Evolutionary conservation across 2,113 vertebrate genomes (phyloP), one percentile per base, ranked within the genome.

Genomic region (Pipra filicauda): DNA sequence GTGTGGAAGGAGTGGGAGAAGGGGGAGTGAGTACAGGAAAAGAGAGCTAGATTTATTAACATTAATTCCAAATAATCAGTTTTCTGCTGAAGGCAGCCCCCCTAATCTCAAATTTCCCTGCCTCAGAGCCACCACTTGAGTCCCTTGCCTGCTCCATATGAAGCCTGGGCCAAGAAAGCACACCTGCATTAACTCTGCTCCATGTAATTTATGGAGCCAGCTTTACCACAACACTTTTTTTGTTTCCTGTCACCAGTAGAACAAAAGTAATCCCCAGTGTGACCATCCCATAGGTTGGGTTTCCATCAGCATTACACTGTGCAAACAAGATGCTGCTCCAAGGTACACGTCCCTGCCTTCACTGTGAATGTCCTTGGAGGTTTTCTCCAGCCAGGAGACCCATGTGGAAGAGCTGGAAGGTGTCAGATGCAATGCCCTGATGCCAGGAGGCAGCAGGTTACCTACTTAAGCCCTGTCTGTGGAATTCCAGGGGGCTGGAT

Each of bases 81-180:
- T 94, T 88, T 93, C 57, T 67, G 79, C 64, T 72, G 76, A 92
- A 86, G 88, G 72, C 93, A 92, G 59, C 92, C 77, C 72, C 17
- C 6, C 79, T 76, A 23, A 75, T 95, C 90, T 96, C 93, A 90
- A 75, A 84, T 94, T 96, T 95, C 90, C 65, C 64, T 91, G 88
- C 88, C 74, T 85, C 19, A 16, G 74, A 96, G 55, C 55, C 67
- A 33, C 59, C 65, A 1, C 57, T 88, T 4, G 37, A 64, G 59
- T 92, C 88, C 69, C 70, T 65, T 23, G 92, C 69, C 75, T 90
- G 64, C 65, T 71, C 72, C 28, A 17, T 0, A 3, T 43, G 59
- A 64, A 89, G 58, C 48, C 54, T 41, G 5, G 35, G 85, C 85
- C 92, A 93, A 90, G 67, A 80, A 90, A 96, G 79, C 79, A 78